Conservation (phyloP, 2,888 invertebrate genomes). For the Drosophila emarginata region DNA sequence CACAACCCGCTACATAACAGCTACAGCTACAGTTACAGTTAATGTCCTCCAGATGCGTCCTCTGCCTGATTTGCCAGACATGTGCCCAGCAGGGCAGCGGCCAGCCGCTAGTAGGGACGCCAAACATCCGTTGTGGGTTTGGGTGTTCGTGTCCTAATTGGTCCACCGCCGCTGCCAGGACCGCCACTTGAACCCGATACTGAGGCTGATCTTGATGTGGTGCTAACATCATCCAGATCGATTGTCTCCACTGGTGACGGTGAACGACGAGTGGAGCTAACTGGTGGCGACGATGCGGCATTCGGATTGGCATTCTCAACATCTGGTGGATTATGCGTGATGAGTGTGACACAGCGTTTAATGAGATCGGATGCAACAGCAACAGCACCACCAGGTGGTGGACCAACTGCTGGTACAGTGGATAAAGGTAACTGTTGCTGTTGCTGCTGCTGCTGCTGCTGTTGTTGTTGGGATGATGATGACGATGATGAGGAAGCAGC, state of each 20-base stretch:
- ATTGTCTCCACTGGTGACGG: conserved; percentile 84
- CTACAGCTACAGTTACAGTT: conserved; percentile 14
- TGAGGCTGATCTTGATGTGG: conserved; percentile 74
- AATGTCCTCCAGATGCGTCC: conserved; percentile 16
- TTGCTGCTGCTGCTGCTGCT: conserved; percentile 49
- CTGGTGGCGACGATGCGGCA: conserved; percentile 79
- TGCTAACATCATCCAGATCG: conserved; percentile 79
- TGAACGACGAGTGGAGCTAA: conserved; percentile 84
- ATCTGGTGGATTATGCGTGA: conserved; percentile 80
- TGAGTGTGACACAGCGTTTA: conserved; percentile 80
- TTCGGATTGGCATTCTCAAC: conserved; percentile 80
- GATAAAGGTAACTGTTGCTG: conserved; percentile 7
- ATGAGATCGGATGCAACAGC: conserved; percentile 72
- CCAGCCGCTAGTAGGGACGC: conserved; percentile 87
- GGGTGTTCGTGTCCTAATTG: conserved; percentile 82
- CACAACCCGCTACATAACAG: not conserved
- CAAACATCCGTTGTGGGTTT: conserved; percentile 87
- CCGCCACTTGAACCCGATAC: conserved; percentile 49
- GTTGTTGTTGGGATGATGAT: conserved; percentile 40
- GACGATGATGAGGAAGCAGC: conserved; percentile 77
- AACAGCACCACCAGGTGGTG: not conserved
- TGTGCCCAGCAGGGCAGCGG: conserved; percentile 73
- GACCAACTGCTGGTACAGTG: not conserved
- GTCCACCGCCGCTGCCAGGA: conserved; percentile 49
- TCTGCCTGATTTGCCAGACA: conserved; percentile 58